Evolutionary conservation across 1,140 invertebrate species (phyloP), one percentile per base, ranked within the genome.

Genomic region (Leptoteleia sp.): DNA sequence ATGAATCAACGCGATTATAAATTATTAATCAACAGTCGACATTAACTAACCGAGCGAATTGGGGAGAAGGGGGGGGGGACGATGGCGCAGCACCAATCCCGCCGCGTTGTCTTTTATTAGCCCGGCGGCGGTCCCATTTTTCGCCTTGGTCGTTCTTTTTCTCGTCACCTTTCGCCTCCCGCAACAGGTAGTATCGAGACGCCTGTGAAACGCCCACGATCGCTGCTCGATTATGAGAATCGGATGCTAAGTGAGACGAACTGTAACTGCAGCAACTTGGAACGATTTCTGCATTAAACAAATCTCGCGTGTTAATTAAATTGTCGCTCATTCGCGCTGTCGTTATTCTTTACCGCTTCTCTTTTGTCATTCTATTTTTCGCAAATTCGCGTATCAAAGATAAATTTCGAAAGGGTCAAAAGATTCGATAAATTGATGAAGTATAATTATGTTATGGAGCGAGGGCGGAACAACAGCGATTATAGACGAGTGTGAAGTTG

Each of bases 131-230:
- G 57, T 55, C 68, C 37, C 33, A 55, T 72, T 73, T 73, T 52
- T 59, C 70, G 19, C 48, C 27, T 43, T 13, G 9, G 27, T 54
- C 72, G 5, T 76, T 76, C 40, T 70, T 76, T 70, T 70, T 76
- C 64, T 76, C 73, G 57, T 70, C 64, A 70, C 73, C 73, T 76
- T 70, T 70, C 35, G 64, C 64, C 73, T 64, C 57, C 64, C 57
- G 64, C 61, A 79, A 75, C 68, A 79, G 76, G 70, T 68, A 79
- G 76, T 75, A 54, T 31, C 19, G 42, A 70, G 64, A 73, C 70
- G 59, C 70, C 33, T 64, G 70, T 57, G 52, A 73, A 65, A 75
- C 70, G 59, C 59, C 70, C 52, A 73, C 70, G 70, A 73, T 73
- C 29, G 38, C 8, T 55, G 38, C 48, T 16, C 13, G 67, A 72